Percentiles rank a stretch among this genome's conserved stretches.
phyloP scores from a whole-genome alignment of 2,888 invertebrate species.

The Tinea trinotella region DNA sequence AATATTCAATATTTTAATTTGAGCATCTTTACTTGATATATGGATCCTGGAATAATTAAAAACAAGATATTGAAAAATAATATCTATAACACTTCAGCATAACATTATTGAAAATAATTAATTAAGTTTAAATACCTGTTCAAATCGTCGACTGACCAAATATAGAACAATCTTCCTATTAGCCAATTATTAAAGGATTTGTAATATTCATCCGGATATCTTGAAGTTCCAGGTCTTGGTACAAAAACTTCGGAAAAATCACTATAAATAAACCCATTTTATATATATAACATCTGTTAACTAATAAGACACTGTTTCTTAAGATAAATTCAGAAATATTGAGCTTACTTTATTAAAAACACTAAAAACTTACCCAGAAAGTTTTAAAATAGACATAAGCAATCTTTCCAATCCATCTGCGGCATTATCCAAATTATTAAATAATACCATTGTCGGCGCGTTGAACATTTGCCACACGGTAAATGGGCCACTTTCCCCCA shows the following conservation, averaged over 20 bases:
- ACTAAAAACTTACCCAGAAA: constrained; percentile 53
- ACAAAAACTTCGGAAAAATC: constrained; percentile 71
- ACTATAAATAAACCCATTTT: constrained; percentile 32
- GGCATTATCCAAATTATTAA: constrained; percentile 70
- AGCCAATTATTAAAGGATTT: constrained; percentile 77
- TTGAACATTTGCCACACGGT: constrained; percentile 77
- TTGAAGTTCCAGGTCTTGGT: constrained; percentile 52
- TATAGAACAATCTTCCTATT: constrained; percentile 76
- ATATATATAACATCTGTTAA: neutral
- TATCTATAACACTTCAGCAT: constrained; percentile 6
- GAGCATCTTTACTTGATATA: constrained; percentile 64
- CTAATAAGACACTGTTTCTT: neutral
- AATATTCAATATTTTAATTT: constrained; percentile 68
- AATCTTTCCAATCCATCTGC: constrained; percentile 69
- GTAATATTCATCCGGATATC: constrained; percentile 58
- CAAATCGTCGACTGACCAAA: constrained; percentile 69
- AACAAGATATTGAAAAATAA: neutral
- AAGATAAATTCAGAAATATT: no score
- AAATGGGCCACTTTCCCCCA: constrained; percentile 53
- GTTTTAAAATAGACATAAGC: constrained; percentile 72
- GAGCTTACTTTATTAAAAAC: constrained; percentile 1
- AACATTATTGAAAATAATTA: neutral
- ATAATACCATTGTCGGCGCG: constrained; percentile 71
- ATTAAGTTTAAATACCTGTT: constrained; percentile 38
- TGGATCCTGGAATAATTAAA: constrained; percentile 56